phyloP scores from a whole-genome alignment of 2,888 invertebrate genomes.

The Agrotis segetum region DNA sequence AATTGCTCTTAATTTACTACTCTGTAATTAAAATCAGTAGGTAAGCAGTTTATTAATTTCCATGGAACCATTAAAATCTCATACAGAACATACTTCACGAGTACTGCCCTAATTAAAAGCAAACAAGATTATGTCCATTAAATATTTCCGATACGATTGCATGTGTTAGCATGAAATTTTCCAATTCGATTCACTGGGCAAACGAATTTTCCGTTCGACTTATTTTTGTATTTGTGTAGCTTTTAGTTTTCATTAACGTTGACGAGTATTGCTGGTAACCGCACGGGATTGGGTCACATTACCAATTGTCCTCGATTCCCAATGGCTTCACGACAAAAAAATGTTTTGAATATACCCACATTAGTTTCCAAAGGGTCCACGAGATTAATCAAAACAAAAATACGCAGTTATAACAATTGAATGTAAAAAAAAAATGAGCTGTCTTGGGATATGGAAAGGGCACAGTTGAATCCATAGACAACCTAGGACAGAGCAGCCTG shows the following conservation, averaged over 20 bases:
- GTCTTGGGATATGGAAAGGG: too few relatives aligned
- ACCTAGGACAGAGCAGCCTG: too few relatives aligned
- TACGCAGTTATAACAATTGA: too few relatives aligned
- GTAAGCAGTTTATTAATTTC: background rate
- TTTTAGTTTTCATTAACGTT: slow-evolving; percentile 65
- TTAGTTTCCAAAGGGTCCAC: too few relatives aligned
- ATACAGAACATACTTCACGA: background rate
- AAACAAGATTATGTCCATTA: slow-evolving; percentile 37
- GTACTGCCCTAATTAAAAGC: slow-evolving; percentile 14
- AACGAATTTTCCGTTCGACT: slow-evolving; percentile 59
- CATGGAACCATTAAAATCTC: background rate
- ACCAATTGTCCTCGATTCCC: too few relatives aligned
- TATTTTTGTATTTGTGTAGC: slow-evolving; percentile 60
- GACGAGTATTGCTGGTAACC: slow-evolving; percentile 49
- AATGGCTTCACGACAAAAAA: too few relatives aligned
- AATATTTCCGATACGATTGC: slow-evolving; percentile 31
- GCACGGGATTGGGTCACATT: background rate
- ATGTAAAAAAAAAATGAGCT: too few relatives aligned
- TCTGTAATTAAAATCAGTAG: background rate
- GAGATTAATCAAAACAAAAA: too few relatives aligned
- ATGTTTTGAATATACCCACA: too few relatives aligned
- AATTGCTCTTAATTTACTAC: background rate
- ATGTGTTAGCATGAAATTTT: slow-evolving; percentile 37
- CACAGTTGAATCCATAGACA: too few relatives aligned
- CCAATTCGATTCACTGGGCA: slow-evolving; percentile 24